Evolutionary conservation across 2,888 invertebrate species (phyloP), one percentile per base, ranked within the genome.

Genomic region (Incurvaria masculella): DNA sequence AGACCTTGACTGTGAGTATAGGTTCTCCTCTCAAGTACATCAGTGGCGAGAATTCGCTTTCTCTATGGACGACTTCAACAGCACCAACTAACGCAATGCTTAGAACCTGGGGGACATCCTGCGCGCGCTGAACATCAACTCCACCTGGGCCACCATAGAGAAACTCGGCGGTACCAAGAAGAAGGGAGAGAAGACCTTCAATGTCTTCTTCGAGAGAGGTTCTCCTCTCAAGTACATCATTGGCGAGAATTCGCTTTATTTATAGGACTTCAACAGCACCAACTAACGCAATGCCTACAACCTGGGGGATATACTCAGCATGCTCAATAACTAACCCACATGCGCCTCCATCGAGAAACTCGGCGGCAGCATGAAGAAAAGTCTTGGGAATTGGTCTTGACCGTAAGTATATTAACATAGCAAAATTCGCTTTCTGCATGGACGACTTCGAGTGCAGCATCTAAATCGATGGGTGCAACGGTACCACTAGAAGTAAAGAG

Each of bases 131-230:
- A 95, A 95, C 82, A 84, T 91, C 66, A 97, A 97, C 86, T 97
- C 97, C 68, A 97, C 96, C 66, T 79, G 90, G 72, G 92, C 92
- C 59, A 85, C 90, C 69, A 87, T 98, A 66, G 92, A 94, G 76
- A 98, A 97, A 72, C 82, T 96, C 72, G 96, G 97, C 56, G 97
- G 97, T 64, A 94, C 95, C 81, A 92, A 95, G 82, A 96, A 96
- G 85, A 92, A 91, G 84, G 94, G 94, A 84, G 97, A 98, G 83
- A 98, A 98, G 81, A 84, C 85, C 68, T 76, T 98, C 72, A 89
- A 91, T 69, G 79, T n/a, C n/a, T n/a, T n/a, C n/a, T n/a, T 79
- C 59, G 49, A 51, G 46, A 6, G 19, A n/a, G n/a, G n/a, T n/a
- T n/a, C n/a, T n/a, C n/a, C n/a, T n/a, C n/a, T n/a, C n/a, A n/a